Percentiles rank a stretch among this genome's conserved stretches.
These are phyloP conservation scores for Scophthalmus maximus DNA, from an alignment of 2,113 vertebrate genomes.

Conservation along the genomic window DNA sequence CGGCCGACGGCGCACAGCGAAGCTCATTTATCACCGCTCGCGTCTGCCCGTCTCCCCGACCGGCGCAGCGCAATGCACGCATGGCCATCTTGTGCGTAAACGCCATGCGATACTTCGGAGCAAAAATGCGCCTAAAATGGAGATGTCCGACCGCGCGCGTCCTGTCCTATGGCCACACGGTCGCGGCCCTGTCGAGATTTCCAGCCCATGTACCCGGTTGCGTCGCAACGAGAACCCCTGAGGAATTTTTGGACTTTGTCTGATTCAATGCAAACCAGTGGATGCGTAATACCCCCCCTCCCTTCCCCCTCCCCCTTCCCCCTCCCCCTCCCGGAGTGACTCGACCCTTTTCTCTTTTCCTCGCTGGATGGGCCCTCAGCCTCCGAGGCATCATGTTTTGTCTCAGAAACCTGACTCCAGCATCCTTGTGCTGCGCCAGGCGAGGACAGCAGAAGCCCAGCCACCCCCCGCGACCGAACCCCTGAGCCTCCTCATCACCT, in stretches of 20 bases:
- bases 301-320: conserved; percentile 49
- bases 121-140: conserved; percentile 67
- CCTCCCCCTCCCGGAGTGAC: conserved; percentile 77
- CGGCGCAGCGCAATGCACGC: conserved; percentile 32
- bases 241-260: conserved; percentile 83
- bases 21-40: conserved; percentile 62
- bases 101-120: conserved; percentile 21
- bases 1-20: conserved; percentile 64
- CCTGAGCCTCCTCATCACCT: conserved; percentile 49
- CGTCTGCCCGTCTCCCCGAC: conserved; percentile 27
- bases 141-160: conserved; percentile 61
- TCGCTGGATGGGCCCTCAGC: conserved; percentile 80
- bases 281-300: conserved; percentile 77
- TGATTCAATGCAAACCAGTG: conserved; percentile 80
- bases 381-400: conserved; percentile 85
- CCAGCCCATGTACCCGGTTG: conserved; percentile 74
- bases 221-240: conserved; percentile 77
- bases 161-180: conserved; percentile 27
- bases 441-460: conserved; percentile 61
- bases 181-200: conserved; percentile 66
- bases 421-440: conserved; percentile 73
- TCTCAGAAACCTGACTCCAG: conserved; percentile 56
- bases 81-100: conserved; percentile 61
- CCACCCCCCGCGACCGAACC: conserved; percentile 32
- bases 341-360: conserved; percentile 82